Base-by-base conservation (phyloP, 2,797 vertebrate genomes). In the Antrozous pallidus region DNA sequence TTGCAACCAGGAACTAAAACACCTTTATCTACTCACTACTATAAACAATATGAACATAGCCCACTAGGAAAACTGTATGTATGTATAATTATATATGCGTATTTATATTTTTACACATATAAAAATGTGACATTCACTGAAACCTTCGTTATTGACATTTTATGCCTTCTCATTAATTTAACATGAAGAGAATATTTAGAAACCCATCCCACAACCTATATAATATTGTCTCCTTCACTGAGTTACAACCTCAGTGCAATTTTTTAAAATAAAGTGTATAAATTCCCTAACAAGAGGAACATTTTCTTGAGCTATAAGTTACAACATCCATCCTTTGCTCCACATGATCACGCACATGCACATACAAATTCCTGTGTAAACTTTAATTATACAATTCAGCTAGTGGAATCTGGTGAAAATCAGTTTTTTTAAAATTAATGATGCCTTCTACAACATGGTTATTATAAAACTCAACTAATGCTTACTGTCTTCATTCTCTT, bases 101-200 rank as follows among this genome's bases (percentile, higher is more conserved):
- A 54, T 54, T 54, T 54, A 24, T 54, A 54, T 54, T 54, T 54
- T 22, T 74, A 45, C 9, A 4, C 18, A 63, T 42, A 47, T 18
- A 73, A 42, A 38, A 56, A 61, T 28, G 24, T 42, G 69, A 70
- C 17, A 47, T 70, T 87, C 3, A 45, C 16, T 65, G 22, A 85
- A 93, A 70, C 20, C 2, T 33, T 0, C 7, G 20, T 63, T 81
- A 28, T 26, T 93, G 51, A 69, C 5, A 91, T 90, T 83, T 63
- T 90, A 38, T 75, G 33, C 9, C 7, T 70, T 90, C 28, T 80
- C 11, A n/a, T 75, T 86, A 73, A 74, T 16, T 77, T 82, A 90
- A 13, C 12, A 47, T 54, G 14, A 78, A 67, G 13, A 70, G 78
- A 75, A 71, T 83, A 51, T 38, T 7, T 45, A 85, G 26, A 82